Evolutionary conservation across 2,113 vertebrate species (phyloP).

Genomic region (Mesoclemmys tuberculata): DNA sequence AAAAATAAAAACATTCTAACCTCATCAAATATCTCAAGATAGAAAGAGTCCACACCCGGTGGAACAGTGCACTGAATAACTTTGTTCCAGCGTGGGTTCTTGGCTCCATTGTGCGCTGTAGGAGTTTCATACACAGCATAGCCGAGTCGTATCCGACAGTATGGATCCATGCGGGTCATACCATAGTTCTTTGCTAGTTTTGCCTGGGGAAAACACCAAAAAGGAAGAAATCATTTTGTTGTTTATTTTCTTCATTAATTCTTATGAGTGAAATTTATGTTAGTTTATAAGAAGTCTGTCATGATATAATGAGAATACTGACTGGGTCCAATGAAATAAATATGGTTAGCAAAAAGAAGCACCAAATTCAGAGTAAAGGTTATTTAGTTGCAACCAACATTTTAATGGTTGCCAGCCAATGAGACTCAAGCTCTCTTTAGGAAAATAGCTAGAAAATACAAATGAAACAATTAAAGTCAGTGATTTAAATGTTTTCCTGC

Average conservation of each 20-base stretch:
- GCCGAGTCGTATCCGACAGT: constrained; percentile 93
- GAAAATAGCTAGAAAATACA: no score
- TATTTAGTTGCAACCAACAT: background rate
- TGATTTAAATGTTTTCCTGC: background rate
- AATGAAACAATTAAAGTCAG: background rate
- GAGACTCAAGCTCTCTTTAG: background rate
- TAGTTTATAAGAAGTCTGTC: background rate
- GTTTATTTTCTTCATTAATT: background rate
- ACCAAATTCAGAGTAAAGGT: background rate
- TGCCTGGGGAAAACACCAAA: constrained; percentile 80
- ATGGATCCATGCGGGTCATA: constrained; percentile 98
- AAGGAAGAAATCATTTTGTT: background rate
- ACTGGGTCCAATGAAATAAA: background rate
- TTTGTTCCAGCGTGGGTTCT: constrained; percentile 98
- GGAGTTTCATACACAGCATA: constrained; percentile 97
- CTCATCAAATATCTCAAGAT: constrained; percentile 99
- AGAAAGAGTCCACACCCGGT: constrained; percentile 96
- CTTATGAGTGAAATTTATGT: background rate
- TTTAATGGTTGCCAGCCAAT: background rate
- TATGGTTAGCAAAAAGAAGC: background rate
- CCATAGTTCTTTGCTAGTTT: constrained; percentile 98
- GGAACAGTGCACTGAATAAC: constrained; percentile 97
- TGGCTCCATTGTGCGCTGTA: constrained; percentile 96
- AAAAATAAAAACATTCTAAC: constrained; percentile 70
- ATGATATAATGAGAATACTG: background rate